A percentile compares a stretch with the other conserved stretches of the same genome.
phyloP scores from a whole-genome alignment of 2,888 invertebrate species.

The Nemurella pictetii region DNA sequence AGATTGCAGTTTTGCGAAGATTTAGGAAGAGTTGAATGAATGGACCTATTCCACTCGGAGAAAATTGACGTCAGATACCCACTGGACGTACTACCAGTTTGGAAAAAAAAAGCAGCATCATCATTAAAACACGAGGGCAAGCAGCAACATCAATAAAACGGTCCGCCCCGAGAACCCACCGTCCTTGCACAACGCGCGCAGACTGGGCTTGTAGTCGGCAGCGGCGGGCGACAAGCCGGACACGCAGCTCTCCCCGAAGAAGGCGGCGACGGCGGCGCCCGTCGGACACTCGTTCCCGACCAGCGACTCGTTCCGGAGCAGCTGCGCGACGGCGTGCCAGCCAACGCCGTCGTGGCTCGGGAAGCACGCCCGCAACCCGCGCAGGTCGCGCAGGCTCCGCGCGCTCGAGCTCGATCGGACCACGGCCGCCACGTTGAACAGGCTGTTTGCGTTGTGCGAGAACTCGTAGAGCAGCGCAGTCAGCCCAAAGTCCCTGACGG shows the following conservation, averaged over 20 bases:
- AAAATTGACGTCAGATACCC: no score
- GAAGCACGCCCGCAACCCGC: conserved; percentile 76
- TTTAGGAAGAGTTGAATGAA: no score
- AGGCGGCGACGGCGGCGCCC: conserved; percentile 56
- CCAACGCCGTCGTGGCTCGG: conserved; percentile 73
- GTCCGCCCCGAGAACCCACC: no score
- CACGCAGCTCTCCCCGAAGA: conserved; percentile 70
- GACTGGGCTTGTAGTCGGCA: conserved; percentile 35
- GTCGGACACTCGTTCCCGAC: conserved; percentile 53
- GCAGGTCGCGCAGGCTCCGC: conserved; percentile 63
- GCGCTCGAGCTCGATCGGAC: conserved; percentile 63
- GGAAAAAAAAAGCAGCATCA: no score
- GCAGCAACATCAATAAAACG: no score
- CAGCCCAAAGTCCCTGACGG: conserved; percentile 59
- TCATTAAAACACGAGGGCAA: no score
- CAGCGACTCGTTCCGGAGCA: conserved; percentile 51
- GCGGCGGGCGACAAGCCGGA: conserved; percentile 44
- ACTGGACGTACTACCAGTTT: no score
- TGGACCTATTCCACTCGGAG: no score
- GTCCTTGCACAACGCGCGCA: conserved; percentile 22
- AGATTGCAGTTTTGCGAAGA: no score
- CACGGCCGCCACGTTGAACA: conserved; percentile 69
- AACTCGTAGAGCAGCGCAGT: conserved; percentile 65
- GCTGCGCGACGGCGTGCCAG: conserved; percentile 49
- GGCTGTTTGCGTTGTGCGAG: conserved; percentile 59